phyloP scores from a whole-genome alignment of 2,888 invertebrate genomes.

The Lagria hirta region DNA sequence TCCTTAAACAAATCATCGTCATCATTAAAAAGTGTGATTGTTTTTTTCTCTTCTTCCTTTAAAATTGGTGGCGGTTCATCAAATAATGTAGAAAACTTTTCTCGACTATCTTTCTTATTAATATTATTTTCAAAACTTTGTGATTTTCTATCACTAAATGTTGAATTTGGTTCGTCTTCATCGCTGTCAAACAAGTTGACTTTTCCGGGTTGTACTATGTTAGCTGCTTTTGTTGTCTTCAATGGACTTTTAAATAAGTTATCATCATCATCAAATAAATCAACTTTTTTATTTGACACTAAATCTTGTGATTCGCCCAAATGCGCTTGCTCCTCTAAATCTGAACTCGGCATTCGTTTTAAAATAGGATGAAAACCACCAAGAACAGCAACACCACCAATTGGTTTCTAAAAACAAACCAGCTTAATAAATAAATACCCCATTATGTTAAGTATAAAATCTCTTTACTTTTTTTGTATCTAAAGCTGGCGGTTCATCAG shows the following conservation, averaged over 20 bases:
- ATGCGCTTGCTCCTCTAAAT: constrained; percentile 23
- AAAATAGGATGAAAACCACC: too few species aligned
- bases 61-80: too few species aligned
- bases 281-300: constrained; percentile 11
- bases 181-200: constrained; percentile 29
- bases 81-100: background rate
- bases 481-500: constrained; percentile 46
- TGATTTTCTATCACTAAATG: background rate
- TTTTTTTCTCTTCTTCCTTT: constrained; percentile 3
- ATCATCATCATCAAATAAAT: constrained; percentile 20
- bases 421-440: too few species aligned
- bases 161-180: constrained; percentile 4
- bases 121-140: constrained; percentile 1
- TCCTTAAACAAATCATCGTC: constrained; percentile 44
- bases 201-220: constrained; percentile 21
- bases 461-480: constrained; percentile 34
- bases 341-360: constrained; percentile 24
- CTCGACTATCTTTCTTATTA: background rate
- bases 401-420: constrained; percentile 58
- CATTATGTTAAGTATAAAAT: constrained; percentile 9
- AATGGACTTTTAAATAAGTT: constrained; percentile 1
- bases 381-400: constrained; percentile 63
- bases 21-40: constrained; percentile 1
- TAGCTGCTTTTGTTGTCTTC: constrained; percentile 4
- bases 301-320: constrained; percentile 5